Evolutionary conservation across 2,797 vertebrate species (phyloP).

Genomic region (Rhinogobio ventralis): DNA sequence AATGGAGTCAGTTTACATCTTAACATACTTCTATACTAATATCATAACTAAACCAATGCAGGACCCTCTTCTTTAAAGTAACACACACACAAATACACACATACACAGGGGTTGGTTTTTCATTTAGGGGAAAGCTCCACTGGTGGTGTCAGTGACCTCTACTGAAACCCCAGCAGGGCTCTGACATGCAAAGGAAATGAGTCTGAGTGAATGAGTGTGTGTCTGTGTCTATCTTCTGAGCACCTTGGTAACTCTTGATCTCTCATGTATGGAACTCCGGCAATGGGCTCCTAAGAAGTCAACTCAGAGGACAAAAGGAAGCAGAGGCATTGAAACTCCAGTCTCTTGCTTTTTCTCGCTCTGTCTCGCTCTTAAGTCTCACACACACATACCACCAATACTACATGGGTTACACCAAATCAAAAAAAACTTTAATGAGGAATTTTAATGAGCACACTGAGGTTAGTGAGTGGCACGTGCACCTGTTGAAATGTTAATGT

Average conservation of each 20-base stretch:
- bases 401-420: slow-evolving; percentile 1
- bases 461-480: slow-evolving; percentile 13
- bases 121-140: slow-evolving; percentile 72
- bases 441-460: not conserved
- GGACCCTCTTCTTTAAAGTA: not conserved
- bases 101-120: slow-evolving; percentile 63
- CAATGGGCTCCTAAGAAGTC: slow-evolving; percentile 82
- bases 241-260: slow-evolving; percentile 90
- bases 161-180: slow-evolving; percentile 79
- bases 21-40: not conserved
- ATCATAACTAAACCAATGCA: not conserved
- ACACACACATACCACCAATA: slow-evolving; percentile 42
- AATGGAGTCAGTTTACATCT: not conserved
- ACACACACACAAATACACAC: slow-evolving; percentile 54
- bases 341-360: slow-evolving; percentile 57
- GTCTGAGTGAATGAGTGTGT: slow-evolving; percentile 59
- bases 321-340: slow-evolving; percentile 81
- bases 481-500: not conserved
- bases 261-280: slow-evolving; percentile 84
- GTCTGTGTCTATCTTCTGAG: slow-evolving; percentile 77
- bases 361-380: slow-evolving; percentile 75
- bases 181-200: slow-evolving; percentile 86
- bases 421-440: not conserved
- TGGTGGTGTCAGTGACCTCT: slow-evolving; percentile 77
- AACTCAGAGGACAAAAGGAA: slow-evolving; percentile 79